Conservation (phyloP, 2,113 vertebrate genomes). For the Perca flavescens region DNA sequence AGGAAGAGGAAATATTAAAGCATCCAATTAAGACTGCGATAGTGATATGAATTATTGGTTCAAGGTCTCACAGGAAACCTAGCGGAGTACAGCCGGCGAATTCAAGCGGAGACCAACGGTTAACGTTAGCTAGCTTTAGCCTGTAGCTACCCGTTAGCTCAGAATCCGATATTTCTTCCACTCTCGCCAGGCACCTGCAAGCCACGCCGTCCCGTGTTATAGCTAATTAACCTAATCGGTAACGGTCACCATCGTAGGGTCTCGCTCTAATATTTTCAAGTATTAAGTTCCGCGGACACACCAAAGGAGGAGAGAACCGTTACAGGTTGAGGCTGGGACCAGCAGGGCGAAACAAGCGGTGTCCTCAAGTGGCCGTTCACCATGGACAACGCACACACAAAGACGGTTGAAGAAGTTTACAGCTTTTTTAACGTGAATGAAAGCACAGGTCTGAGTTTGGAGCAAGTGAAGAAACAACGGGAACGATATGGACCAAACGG, state of each 20-base stretch:
- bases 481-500: slow-evolving; percentile 96
- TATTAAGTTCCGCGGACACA: slow-evolving; percentile 8
- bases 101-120: slow-evolving; percentile 49
- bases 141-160: slow-evolving; percentile 64
- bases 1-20: neutral
- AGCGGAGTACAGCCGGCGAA: slow-evolving; percentile 65
- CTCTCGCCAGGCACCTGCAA: slow-evolving; percentile 54
- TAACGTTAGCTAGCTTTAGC: slow-evolving; percentile 70
- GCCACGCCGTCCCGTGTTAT: neutral
- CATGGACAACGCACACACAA: slow-evolving; percentile 99
- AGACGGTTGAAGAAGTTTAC: slow-evolving; percentile 98
- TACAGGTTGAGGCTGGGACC: slow-evolving; percentile 56
- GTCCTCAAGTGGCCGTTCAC: slow-evolving; percentile 72
- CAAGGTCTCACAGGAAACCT: slow-evolving; percentile 19
- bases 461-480: slow-evolving; percentile 95
- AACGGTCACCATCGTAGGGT: neutral
- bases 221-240: neutral
- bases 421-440: slow-evolving; percentile 94
- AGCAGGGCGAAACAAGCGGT: slow-evolving; percentile 43
- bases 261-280: no score
- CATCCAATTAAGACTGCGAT: neutral
- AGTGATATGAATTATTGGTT: slow-evolving; percentile 22
- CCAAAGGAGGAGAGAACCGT: slow-evolving; percentile 15
- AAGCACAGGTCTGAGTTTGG: slow-evolving; percentile 94
- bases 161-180: slow-evolving; percentile 47